A percentile compares a stretch with the other conserved stretches of the same genome.
Conservation (phyloP, 2,888 invertebrate species). For the Pristionchus japonicus region DNA sequence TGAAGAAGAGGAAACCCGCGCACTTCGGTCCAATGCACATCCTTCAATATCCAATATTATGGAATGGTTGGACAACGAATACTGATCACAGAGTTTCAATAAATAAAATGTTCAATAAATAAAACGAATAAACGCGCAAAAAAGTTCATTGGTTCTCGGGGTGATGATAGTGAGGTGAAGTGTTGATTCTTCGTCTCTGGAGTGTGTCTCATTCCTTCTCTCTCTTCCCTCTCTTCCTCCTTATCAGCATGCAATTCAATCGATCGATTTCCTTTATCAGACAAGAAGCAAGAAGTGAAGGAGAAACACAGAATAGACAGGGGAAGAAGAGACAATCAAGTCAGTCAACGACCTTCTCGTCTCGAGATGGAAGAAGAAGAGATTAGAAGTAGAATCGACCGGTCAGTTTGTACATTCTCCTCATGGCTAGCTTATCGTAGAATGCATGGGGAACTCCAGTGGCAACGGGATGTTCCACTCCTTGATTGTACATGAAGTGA, state of each 20-base stretch:
- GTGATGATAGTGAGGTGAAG: constrained; percentile 49
- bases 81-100: not conserved
- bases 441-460: constrained; percentile 58
- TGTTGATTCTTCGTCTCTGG: constrained; percentile 40
- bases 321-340: not conserved
- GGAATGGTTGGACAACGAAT: not conserved
- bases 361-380: not conserved
- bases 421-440: constrained; percentile 61
- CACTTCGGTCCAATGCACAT: constrained; percentile 57
- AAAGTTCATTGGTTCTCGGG: constrained; percentile 48
- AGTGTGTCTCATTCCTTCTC: constrained; percentile 1
- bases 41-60: not conserved
- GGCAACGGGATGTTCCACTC: constrained; percentile 58
- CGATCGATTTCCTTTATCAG: constrained; percentile 31
- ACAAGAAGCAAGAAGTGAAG: not conserved
- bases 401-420: constrained; percentile 70
- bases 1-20: constrained; percentile 61
- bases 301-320: not conserved
- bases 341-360: not conserved
- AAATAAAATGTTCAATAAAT: no score
- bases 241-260: not conserved
- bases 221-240: constrained; percentile 30
- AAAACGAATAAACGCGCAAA: not conserved
- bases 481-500: constrained; percentile 68
- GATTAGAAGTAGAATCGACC: constrained; percentile 69